Percentiles rank a stretch among this genome's conserved stretches.
Conservation (phyloP, 2,113 vertebrate species). For the Nymphicus hollandicus region DNA sequence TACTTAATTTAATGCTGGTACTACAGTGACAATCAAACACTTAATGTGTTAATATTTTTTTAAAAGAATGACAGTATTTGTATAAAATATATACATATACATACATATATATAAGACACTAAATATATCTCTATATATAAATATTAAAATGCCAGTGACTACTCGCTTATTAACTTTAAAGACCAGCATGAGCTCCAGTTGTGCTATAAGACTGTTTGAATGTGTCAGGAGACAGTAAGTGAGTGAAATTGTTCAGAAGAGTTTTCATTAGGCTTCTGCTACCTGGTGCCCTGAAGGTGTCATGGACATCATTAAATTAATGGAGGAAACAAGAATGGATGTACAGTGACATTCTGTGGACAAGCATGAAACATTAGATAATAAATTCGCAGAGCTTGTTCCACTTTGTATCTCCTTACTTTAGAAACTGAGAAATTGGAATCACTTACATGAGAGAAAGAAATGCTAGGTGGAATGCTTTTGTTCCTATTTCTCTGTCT, state of each 20-base stretch:
- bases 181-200: neutral
- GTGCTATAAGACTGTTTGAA: neutral
- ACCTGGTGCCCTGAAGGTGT: neutral
- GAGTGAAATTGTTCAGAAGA: neutral
- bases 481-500: neutral
- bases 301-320: neutral
- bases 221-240: neutral
- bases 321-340: neutral
- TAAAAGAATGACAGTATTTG: neutral
- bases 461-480: neutral
- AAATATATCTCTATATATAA: neutral
- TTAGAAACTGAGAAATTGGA: neutral
- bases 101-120: neutral
- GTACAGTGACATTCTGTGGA: neutral
- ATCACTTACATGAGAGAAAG: neutral
- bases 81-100: neutral
- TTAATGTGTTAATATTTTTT: neutral
- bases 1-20: neutral
- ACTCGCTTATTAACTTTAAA: neutral
- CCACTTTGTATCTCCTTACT: neutral
- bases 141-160: neutral
- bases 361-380: neutral
- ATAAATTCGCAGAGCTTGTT: neutral
- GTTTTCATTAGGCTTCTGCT: neutral
- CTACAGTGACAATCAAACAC: neutral